phyloP scores from a whole-genome alignment of 2,797 vertebrate genomes.

The Gymnothorax reevesii region DNA sequence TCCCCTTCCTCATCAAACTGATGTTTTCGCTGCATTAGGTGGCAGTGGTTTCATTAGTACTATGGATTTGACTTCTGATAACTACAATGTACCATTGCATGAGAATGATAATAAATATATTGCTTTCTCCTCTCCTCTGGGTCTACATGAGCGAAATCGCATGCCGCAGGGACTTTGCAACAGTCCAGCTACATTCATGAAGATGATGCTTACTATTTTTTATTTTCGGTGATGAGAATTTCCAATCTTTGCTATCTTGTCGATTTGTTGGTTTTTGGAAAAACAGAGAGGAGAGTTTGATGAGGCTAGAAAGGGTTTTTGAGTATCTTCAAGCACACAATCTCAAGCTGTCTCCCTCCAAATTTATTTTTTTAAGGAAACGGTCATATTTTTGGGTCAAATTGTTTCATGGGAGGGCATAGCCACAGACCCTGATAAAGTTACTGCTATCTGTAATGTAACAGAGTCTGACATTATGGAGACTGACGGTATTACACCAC shows the following conservation, averaged over 20 bases:
- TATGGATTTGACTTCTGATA: not conserved
- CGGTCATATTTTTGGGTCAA: conserved; percentile 15
- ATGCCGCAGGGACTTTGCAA: too few relatives aligned
- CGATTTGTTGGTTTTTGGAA: conserved; percentile 16
- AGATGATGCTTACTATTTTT: conserved; percentile 20
- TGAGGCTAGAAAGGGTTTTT: conserved; percentile 11
- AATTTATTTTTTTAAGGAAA: conserved; percentile 5
- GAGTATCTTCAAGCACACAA: not conserved
- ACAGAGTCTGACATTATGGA: conserved; percentile 3
- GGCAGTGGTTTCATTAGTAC: not conserved
- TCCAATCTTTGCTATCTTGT: not conserved
- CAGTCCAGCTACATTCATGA: conserved; percentile 10
- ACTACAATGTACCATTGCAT: not conserved
- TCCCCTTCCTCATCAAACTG: not conserved
- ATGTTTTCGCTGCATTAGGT: not conserved
- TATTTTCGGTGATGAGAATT: too few relatives aligned
- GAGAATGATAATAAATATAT: too few relatives aligned
- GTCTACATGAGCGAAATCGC: too few relatives aligned
- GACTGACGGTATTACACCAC: not conserved
- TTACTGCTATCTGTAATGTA: not conserved
- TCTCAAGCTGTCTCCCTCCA: conserved; percentile 20
- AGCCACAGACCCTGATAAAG: conserved; percentile 4
- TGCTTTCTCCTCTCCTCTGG: too few relatives aligned
- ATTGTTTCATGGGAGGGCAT: not conserved
- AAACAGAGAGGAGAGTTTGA: not conserved